Evolutionary conservation across 1,140 invertebrate genomes (phyloP).

Genomic region (Goniozus legneri): DNA sequence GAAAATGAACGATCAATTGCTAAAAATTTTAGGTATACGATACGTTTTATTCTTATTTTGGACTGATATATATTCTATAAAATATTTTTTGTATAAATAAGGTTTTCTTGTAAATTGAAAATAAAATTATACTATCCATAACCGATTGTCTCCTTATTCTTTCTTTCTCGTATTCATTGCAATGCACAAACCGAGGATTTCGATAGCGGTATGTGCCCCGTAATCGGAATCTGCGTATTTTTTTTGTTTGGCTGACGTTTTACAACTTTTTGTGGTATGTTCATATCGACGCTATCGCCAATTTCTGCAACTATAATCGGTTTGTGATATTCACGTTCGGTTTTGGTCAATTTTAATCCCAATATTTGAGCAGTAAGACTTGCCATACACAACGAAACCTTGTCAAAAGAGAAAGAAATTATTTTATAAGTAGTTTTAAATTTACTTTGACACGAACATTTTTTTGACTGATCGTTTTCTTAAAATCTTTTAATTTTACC

Average conservation of each 20-base stretch:
- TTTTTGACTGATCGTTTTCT: background rate
- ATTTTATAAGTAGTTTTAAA: background rate
- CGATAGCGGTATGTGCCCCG: slow-evolving; percentile 29
- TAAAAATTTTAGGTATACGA: too few species aligned
- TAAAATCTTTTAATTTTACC: slow-evolving; percentile 58
- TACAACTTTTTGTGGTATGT: slow-evolving; percentile 34
- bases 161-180: too few species aligned
- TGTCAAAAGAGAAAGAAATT: slow-evolving; percentile 3
- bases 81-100: too few species aligned
- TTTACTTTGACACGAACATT: background rate
- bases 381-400: slow-evolving; percentile 63
- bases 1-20: too few species aligned
- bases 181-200: slow-evolving; percentile 43
- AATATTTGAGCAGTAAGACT: slow-evolving; percentile 65
- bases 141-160: background rate
- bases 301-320: slow-evolving; percentile 67
- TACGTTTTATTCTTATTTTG: too few species aligned
- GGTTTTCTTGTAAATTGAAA: too few species aligned
- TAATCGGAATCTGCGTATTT: slow-evolving; percentile 29
- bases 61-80: too few species aligned
- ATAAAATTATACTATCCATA: too few species aligned
- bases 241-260: slow-evolving; percentile 44
- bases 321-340: slow-evolving; percentile 66
- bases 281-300: slow-evolving; percentile 46
- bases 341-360: slow-evolving; percentile 62